Percentiles rank a stretch among this genome's conserved stretches.
phyloP scores from a whole-genome alignment of 2,888 invertebrate genomes.

The Hartigia nigra region DNA sequence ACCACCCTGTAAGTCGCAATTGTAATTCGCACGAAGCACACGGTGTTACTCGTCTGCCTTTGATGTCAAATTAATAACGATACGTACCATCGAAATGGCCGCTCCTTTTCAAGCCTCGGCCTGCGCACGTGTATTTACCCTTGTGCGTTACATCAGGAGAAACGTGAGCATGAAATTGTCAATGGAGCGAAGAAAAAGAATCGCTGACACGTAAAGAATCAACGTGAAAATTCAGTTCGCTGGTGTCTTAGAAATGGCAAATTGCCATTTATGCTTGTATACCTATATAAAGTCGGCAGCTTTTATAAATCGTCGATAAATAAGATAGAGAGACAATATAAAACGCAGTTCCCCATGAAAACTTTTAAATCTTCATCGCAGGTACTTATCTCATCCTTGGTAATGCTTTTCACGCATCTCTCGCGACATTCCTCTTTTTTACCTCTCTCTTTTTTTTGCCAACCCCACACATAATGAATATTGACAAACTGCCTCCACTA shows the following conservation, averaged over 20 bases:
- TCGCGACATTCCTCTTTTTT: background rate
- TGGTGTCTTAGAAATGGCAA: background rate
- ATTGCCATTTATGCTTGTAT: background rate
- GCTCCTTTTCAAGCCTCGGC: background rate
- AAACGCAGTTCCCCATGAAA: background rate
- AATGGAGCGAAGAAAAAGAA: background rate
- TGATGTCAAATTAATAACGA: conserved; percentile 49
- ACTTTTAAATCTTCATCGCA: background rate
- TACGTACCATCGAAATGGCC: conserved; percentile 23
- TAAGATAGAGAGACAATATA: background rate
- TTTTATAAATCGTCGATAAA: background rate
- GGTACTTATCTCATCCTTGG: background rate
- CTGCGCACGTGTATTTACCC: background rate
- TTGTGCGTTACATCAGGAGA: background rate
- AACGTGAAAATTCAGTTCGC: background rate
- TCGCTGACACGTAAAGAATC: background rate
- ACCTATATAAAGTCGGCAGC: background rate
- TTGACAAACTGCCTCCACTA: conserved; percentile 43
- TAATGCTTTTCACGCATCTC: background rate
- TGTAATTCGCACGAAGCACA: conserved; percentile 31
- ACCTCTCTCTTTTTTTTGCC: background rate
- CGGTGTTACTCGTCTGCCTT: conserved; percentile 29
- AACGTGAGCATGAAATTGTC: background rate
- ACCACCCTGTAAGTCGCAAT: background rate
- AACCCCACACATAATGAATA: conserved; percentile 48